Base-by-base conservation (phyloP, 2,113 vertebrate genomes). In the Ciconia stormi region DNA sequence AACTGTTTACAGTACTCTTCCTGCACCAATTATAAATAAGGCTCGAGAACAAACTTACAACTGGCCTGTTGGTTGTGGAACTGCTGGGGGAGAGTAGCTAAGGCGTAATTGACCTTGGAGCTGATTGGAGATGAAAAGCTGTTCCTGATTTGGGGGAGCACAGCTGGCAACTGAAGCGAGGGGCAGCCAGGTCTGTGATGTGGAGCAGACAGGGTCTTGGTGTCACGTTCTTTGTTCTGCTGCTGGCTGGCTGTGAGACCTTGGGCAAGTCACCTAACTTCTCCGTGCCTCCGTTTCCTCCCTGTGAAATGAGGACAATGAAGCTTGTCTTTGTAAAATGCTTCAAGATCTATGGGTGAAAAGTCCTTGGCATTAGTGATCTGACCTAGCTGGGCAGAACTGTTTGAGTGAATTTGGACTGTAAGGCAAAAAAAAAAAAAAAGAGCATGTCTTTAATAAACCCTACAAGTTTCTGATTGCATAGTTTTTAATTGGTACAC, bases 1-100 rank as follows among this genome's bases (percentile, higher is more conserved):
- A 82, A 25, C 62, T 94, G 96, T 87, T 97, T 78, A 53, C 89
- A 95, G 82, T 63, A 40, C 46, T 95, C 86, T 86, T 86, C n/a
- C 84, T 47, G 36, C 23, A 17, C 94, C 83, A 30, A n/a, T 83
- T 69, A 61, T 40, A 88, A 90, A 67, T 58, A 50, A 74, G 95
- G 70, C 30, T 63, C 3, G 69, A 58, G 66, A 34, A 14, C 1
- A 6, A 30, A 23, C 23, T 27, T 11, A 16, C 0, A 15, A 46
- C 34, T 10, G 27, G 74, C 42, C 50, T 23, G 34, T 13, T 7
- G 55, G 30, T 25, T 34, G n/a, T 14, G 50, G 70, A 61, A 29
- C 69, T 32, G 56, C 50, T 20, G 27, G 55, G 55, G 53, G 22
- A 38, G 74, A 59, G 58, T 3, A n/a, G 36, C 38, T 30, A 29